Percentiles rank a stretch among this genome's conserved stretches.
Conservation (phyloP, 2,888 invertebrate genomes). For the Dynastes maya region DNA sequence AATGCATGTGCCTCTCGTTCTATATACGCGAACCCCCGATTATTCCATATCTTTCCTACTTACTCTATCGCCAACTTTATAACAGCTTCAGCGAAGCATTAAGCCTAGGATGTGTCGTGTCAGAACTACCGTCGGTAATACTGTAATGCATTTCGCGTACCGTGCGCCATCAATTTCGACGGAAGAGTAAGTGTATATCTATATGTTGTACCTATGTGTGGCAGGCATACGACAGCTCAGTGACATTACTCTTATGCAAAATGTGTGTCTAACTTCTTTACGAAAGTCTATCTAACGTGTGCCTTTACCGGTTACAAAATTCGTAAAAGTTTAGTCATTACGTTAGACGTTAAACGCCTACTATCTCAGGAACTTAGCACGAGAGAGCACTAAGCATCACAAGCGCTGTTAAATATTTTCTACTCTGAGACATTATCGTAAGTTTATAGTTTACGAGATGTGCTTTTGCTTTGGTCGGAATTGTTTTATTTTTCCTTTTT, state of each 20-base stretch:
- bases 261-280: slow-evolving; percentile 8
- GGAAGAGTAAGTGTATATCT: background rate
- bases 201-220: no score
- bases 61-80: background rate
- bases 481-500: no score
- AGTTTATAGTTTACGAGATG: background rate
- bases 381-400: background rate
- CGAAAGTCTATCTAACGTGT: background rate
- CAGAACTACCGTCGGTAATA: background rate
- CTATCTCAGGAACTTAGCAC: slow-evolving; percentile 1
- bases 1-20: no score
- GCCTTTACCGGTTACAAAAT: background rate
- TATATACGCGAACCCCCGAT: no score
- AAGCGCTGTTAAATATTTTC: slow-evolving; percentile 12
- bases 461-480: no score
- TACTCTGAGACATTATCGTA: slow-evolving; percentile 1
- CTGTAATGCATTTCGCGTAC: slow-evolving; percentile 16
- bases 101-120: background rate
- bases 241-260: background rate
- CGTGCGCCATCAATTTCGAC: background rate
- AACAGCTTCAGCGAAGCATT: background rate
- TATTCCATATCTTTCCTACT: slow-evolving; percentile 11
- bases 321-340: slow-evolving; percentile 27
- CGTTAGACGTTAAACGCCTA: slow-evolving; percentile 10
- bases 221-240: no score